Base-by-base conservation (phyloP, 2,888 invertebrate genomes). In the Tubulanus polymorphus region DNA sequence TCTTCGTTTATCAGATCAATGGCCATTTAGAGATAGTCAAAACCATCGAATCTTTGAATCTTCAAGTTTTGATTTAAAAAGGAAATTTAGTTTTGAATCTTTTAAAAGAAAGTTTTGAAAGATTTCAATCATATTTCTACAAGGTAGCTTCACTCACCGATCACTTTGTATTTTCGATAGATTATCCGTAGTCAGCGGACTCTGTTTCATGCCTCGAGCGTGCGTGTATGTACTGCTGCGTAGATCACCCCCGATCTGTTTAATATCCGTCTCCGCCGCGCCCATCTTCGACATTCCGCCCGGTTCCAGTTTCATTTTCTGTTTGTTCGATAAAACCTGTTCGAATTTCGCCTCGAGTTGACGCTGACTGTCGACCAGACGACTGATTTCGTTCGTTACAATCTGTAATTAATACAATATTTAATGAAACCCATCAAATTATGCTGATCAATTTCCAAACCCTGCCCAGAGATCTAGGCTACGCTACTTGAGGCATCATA, bases 101-200 rank as follows among this genome's bases (percentile, higher is more conserved):
- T n/a, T n/a, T n/a, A n/a, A n/a, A n/a, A n/a, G n/a, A n/a, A 48
- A 48, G 15, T 12, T 27, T 27, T 27, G 5, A 26, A 46, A 12
- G 29, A 50, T n/a, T 48, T 12, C 20, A 12, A 15, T 18, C n/a
- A 30, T 29, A 10, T 53, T 28, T 26, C 18, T 2, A 41, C 29
- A 51, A 55, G 10, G 25, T 10, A 12, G 25, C 23, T 35, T 10
- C 15, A 32, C 32, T 28, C 51, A 76, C 78, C 78, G 72, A 57
- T 78, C 78, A 18, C 71, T 68, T 56, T 78, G 76, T 30, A 76
- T 70, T 57, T 78, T 78, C 27, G 65, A 52, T 45, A 73, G 64
- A 53, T 77, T 78, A 56, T 76, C 76, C 15, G 69, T 61, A 8
- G 77, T 72, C 0, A 78, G 62, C 1, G 78, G 78, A 61, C 70